Evolutionary conservation across 2,113 vertebrate species (phyloP).

Genomic region (Indicator indicator): DNA sequence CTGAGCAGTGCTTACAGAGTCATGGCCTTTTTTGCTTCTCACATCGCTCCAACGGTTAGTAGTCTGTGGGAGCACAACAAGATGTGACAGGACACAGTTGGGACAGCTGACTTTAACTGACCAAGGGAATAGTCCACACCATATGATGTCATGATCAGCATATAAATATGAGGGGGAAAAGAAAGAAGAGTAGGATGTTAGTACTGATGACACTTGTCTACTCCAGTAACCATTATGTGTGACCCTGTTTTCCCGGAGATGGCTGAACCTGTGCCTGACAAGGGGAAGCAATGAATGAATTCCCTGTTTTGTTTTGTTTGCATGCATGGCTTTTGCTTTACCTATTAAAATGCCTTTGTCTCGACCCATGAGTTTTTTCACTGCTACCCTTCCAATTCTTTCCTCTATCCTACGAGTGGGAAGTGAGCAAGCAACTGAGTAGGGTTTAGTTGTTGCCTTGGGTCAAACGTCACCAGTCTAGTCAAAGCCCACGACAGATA

Average conservation of each 20-base stretch:
- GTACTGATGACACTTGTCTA: background rate
- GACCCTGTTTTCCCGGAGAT: background rate
- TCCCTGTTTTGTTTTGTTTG: background rate
- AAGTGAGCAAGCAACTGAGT: accelerated
- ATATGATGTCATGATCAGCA: background rate
- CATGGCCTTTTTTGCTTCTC: background rate
- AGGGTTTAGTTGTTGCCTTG: background rate
- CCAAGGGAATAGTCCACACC: background rate
- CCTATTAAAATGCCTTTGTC: background rate
- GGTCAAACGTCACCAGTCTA: background rate
- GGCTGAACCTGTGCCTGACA: background rate
- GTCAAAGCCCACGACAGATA: background rate
- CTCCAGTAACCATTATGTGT: no score
- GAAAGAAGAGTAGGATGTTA: background rate
- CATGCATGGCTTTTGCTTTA: background rate
- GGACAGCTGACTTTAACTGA: background rate
- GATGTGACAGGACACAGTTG: background rate
- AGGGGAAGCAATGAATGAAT: background rate
- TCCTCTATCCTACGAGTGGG: background rate
- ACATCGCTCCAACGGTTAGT: background rate
- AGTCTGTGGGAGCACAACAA: background rate
- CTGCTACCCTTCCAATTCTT: background rate
- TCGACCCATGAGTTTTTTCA: background rate
- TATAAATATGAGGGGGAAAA: no score
- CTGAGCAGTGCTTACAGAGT: background rate